phyloP scores from a whole-genome alignment of 1,140 invertebrate species.

The Diorhabda carinulata region DNA sequence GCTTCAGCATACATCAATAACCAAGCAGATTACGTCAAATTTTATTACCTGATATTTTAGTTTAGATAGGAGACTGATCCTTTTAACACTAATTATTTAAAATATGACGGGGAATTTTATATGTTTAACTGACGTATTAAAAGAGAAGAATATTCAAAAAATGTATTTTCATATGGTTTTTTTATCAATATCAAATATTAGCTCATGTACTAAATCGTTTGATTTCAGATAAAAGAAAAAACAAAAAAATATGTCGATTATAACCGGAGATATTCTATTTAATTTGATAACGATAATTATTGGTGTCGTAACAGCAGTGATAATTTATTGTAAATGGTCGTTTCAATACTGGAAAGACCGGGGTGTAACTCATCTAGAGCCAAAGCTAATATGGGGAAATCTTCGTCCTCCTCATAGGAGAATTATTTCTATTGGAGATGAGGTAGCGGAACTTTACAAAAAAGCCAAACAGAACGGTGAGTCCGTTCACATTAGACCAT shows the following conservation, averaged over 20 bases:
- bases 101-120: no score
- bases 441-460: slow-evolving; percentile 3
- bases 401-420: slow-evolving; percentile 3
- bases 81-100: no score
- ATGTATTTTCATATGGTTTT: no score
- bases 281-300: not conserved
- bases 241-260: not conserved
- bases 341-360: slow-evolving; percentile 9
- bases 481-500: not conserved
- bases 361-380: not conserved
- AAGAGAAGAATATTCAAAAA: no score
- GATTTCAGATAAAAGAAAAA: no score
- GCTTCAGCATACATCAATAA: no score
- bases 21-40: no score
- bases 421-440: not conserved
- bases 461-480: slow-evolving; percentile 4
- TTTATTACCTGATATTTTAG: no score
- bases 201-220: no score
- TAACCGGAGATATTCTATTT: not conserved
- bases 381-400: slow-evolving; percentile 6
- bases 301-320: not conserved
- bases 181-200: no score
- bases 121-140: no score
- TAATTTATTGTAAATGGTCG: not conserved
- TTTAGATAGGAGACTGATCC: no score